Base-by-base conservation (phyloP, 2,797 vertebrate species). In the Microchirus variegatus region DNA sequence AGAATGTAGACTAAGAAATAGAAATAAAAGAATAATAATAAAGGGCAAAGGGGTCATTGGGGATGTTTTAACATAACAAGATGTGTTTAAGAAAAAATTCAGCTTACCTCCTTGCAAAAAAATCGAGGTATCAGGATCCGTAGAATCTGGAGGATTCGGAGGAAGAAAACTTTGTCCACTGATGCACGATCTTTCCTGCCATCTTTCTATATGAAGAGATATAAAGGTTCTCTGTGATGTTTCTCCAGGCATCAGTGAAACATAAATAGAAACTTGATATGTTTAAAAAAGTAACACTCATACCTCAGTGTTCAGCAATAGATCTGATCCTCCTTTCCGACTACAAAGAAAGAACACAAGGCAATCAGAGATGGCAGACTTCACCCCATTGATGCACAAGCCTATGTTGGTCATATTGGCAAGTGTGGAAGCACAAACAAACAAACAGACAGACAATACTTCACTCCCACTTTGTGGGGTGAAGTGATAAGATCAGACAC, bases 51-150 rank as follows among this genome's bases (percentile, higher is more conserved):
- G 31, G 8, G 7, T 31, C 26, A 3, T 31, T 31, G 26, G 26
- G 7, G 31, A 31, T 31, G 31, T 31, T 31, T 31, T 5, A 31
- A 31, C 31, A 31, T 31, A 8, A 22, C 22, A 22, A 31, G 31
- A 31, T 7, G 7, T 31, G 31, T 31, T 31, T 8, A 31, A 31
- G 31, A 3, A 31, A 31, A 31, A 6, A 31, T 31, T 31, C 12
- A 42, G 22, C 91, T 80, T 85, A 99, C 97, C 95, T 99, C 97
- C 92, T 94, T 96, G 89, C 94, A 95, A 85, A 97, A 85, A 2
- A 94, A 51, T 40, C 80, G 88, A 46, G 97, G 97, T 6, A 98
- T 90, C 94, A 99, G 93, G 82, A 98, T 93, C 78, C 81, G 90
- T 61, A 98, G 10, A 60, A 99, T 96, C 55, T 70, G 84, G 8